Evolutionary conservation across 2,888 invertebrate genomes (phyloP), one percentile per base, ranked within the genome.

Genomic region (Tillus elongatus): DNA sequence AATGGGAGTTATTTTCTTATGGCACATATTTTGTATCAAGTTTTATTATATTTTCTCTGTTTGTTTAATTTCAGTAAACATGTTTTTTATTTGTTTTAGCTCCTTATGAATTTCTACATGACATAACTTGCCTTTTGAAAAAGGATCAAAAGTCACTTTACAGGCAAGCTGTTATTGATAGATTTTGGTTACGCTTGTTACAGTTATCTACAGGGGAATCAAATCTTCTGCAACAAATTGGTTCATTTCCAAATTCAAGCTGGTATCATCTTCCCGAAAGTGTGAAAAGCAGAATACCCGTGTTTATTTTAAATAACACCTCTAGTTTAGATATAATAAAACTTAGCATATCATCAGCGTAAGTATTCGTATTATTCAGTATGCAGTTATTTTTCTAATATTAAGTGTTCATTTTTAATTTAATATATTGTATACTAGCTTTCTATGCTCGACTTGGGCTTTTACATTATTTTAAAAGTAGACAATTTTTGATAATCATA

Each of bases 51-150:
- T n/a, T n/a, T n/a, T n/a, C n/a, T n/a, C n/a, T n/a, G n/a, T n/a
- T n/a, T n/a, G n/a, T n/a, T n/a, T n/a, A n/a, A n/a, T n/a, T n/a
- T n/a, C n/a, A n/a, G n/a, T n/a, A n/a, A n/a, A n/a, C n/a, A n/a
- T n/a, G n/a, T n/a, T n/a, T n/a, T n/a, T n/a, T n/a, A n/a, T 19
- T 19, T 33, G 37, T 61, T 62, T 27, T 51, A 68, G 79, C 79
- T 15, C 75, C 75, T 1, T 82, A 83, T 53, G 81, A 82, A 52
- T 82, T 84, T 62, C 64, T 84, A 15, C 80, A 82, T 53, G 84
- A 85, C 53, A 75, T 83, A 35, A 79, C 77, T 2, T 79, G 79
- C 47, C 57, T 72, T 28, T 71, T 73, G 41, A 77, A 76, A 50
- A 76, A 76, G 45, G 72, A 72, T 32, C 67, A 75, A 37, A 73